Evolutionary conservation across 2,888 invertebrate genomes (phyloP), one percentile per base, ranked within the genome.

Genomic region (Rotaria magnacalcarata): DNA sequence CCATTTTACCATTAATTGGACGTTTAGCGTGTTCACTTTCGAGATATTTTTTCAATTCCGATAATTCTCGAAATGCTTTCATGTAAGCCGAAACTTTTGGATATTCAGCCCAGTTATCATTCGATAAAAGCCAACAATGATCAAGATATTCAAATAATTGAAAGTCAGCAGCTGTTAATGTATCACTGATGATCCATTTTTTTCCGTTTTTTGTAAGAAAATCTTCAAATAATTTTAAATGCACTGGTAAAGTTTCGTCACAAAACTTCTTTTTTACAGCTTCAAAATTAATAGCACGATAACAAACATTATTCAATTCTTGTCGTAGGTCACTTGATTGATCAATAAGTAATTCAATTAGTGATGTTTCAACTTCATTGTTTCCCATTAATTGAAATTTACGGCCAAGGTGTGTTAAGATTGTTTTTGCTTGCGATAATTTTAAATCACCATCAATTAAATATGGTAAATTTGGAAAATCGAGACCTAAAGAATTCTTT

Each of bases 1-100:
- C 80, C 47, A 47, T 80, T 80, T 80, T 80, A 80, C 80, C 80
- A 80, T 80, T 80, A 2, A 80, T 80, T 47, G 80, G 80, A n/a
- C 43, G 43, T 47, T 80, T 80, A 10, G 43, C 24, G 11, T 80
- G 80, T 80, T 80, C 80, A n/a, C 80, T 24, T n/a, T 80, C 80
- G n/a, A 80, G 24, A 47, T 80, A 80, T 47, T 47, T 80, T 47
- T 80, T 80, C 24, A 80, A 11, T 80, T 80, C 80, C 11, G 80
- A 47, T 47, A 80, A 47, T 47, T 80, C 80, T 16, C 80, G 80
- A 80, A 80, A 80, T 80, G 43, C 47, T 47, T 47, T 80, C 80
- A 80, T 80, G 47, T 80, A 80, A 47, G 43, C 47, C 24, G 47
- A n/a, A n/a, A 80, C 11, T 47, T 43, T 80, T 4, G 80, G 80